These are phyloP conservation scores for Podarcis lilfordi DNA, from an alignment of 2,797 vertebrate species.

Conservation along the genomic window DNA sequence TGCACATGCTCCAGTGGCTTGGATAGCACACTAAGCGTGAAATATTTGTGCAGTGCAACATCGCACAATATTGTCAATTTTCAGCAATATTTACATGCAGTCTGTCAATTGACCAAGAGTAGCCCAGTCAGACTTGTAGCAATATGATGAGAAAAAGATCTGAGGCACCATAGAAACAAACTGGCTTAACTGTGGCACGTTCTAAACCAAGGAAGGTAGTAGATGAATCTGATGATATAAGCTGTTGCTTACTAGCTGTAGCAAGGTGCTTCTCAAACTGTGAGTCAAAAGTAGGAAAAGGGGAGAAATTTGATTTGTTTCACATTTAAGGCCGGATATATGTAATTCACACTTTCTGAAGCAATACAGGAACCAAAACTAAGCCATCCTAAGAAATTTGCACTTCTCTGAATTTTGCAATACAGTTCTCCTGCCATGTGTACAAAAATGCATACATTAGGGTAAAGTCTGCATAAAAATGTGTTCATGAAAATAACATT, in stretches of 20 bases:
- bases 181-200: neutral
- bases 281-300: neutral
- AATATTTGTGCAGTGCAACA: conserved; percentile 41
- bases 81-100: conserved; percentile 57
- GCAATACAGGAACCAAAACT: no score
- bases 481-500: no score
- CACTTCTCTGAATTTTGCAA: no score
- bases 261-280: neutral
- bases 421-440: no score
- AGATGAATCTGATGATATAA: no score
- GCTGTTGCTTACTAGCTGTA: neutral
- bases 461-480: no score
- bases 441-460: no score
- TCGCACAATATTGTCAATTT: conserved; percentile 19
- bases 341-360: no score
- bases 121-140: neutral
- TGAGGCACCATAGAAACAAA: neutral
- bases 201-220: neutral
- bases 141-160: neutral
- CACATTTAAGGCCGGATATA: no score
- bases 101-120: neutral
- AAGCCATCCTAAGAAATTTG: no score
- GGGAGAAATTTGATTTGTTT: neutral
- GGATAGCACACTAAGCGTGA: conserved; percentile 54
- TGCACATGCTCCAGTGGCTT: conserved; percentile 46